Evolutionary conservation across 2,797 vertebrate species (phyloP), one percentile per base, ranked within the genome.

Genomic region (Oreortyx pictus): DNA sequence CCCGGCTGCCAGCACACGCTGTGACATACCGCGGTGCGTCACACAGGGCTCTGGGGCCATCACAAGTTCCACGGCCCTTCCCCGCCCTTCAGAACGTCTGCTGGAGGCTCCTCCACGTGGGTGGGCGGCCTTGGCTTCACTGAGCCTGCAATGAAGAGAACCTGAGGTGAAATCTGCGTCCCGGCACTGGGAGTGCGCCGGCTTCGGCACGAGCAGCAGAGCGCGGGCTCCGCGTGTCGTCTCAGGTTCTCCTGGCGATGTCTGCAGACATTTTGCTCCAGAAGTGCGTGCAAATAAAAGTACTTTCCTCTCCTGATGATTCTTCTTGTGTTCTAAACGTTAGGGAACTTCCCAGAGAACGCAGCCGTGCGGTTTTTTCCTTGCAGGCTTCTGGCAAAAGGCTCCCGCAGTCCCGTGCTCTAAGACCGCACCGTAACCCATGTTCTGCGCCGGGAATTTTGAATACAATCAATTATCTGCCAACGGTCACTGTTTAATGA

Each of bases 21-120:
- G 35, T 97, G 97, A 97, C 94, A 79, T 41, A 23, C 5, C 1
- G 15, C 14, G 65, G 25, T 83, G 95, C 97, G 37, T 37, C 37
- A 37, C 97, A 96, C 50, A 82, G 92, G 89, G 86, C 33, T 46
- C 78, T 7, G 1, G 52, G 72, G 13, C 33, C 24, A 19, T 9
- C 11, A 4, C 6, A 8, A 37, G 8, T 62, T 29, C 60, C 54
- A 56, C 3, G 18, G 60, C n/a, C 37, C 27, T 29, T 19, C 39
- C 31, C 61, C 39, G 31, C 61, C 39, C 41, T 41, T 43, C 19
- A 29, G 39, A 64, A 64, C 43, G 1, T 44, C 50, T n/a, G 64
- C 66, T 6, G 7, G 24, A 50, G 44, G 41, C 70, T 43, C 5
- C n/a, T 10, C 33, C 24, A 27, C 12, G 4, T 18, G n/a, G 59